A percentile compares a stretch with the other conserved stretches of the same genome.
Conservation (phyloP, 1,140 invertebrate species). For the Aphis gossypii region DNA sequence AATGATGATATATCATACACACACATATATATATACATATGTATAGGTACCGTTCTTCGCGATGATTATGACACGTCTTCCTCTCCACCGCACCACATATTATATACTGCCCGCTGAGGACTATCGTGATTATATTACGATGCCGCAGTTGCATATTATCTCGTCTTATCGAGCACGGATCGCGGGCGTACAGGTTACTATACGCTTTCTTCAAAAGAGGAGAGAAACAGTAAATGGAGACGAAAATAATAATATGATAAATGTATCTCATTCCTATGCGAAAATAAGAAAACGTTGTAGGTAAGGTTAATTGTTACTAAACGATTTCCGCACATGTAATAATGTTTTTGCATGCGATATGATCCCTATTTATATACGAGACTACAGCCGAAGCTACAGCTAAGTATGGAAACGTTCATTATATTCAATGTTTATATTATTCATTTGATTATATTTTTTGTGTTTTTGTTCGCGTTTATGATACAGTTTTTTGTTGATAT, state of each 20-base stretch:
- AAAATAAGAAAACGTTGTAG: background rate
- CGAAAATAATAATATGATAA: background rate
- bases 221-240: background rate
- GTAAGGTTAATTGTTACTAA: constrained; percentile 6
- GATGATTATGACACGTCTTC: constrained; percentile 4
- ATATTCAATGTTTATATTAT: background rate
- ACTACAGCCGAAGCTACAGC: too few relatives aligned
- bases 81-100: background rate
- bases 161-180: background rate
- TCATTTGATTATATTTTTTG: background rate
- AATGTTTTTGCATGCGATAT: background rate
- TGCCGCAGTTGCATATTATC: background rate
- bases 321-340: background rate
- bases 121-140: background rate
- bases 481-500: background rate
- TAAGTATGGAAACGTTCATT: background rate
- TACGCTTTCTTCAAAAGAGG: background rate
- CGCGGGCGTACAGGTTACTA: background rate
- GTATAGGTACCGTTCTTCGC: background rate
- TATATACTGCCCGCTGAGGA: background rate
- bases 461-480: background rate
- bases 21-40: background rate
- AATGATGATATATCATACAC: background rate
- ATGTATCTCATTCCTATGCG: background rate
- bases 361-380: too few relatives aligned